phyloP scores from a whole-genome alignment of 1,140 invertebrate genomes.

The Drosophila bocqueti region DNA sequence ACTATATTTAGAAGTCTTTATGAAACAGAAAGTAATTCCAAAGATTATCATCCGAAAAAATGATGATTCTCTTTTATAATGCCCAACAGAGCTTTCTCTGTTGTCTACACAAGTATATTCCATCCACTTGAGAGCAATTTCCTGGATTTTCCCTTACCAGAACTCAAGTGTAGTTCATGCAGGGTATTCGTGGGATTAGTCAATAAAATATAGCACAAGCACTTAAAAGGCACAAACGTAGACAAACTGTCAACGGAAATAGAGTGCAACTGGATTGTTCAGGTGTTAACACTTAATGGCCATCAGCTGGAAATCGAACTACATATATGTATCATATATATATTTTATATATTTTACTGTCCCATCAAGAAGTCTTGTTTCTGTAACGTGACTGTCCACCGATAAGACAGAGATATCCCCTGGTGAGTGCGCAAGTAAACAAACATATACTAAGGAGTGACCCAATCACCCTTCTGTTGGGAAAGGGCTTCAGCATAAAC shows the following conservation, averaged over 20 bases:
- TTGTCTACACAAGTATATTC: constrained; percentile 9
- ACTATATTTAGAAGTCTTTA: background rate
- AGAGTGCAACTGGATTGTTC: constrained; percentile 1
- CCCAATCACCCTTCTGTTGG: constrained; percentile 16
- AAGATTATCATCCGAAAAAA: background rate
- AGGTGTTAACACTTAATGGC: constrained; percentile 7
- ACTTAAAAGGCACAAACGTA: constrained; percentile 23
- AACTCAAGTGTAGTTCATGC: background rate
- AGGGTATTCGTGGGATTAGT: constrained; percentile 7
- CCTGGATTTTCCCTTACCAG: constrained; percentile 5
- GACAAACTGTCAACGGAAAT: constrained; percentile 19
- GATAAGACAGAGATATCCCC: background rate
- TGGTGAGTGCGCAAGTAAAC: constrained; percentile 7
- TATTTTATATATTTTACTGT: background rate
- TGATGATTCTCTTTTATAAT: background rate
- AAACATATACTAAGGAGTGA: constrained; percentile 3
- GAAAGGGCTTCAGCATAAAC: constrained; percentile 14
- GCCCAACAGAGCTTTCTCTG: background rate
- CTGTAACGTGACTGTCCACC: background rate
- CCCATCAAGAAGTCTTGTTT: constrained; percentile 5
- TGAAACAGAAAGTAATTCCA: background rate
- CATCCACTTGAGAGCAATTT: constrained; percentile 32
- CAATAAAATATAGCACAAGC: constrained; percentile 19
- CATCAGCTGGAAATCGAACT: background rate
- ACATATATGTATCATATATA: background rate